Evolutionary conservation across 1,140 invertebrate species (phyloP).

Genomic region (Drosophila ogumai): DNA sequence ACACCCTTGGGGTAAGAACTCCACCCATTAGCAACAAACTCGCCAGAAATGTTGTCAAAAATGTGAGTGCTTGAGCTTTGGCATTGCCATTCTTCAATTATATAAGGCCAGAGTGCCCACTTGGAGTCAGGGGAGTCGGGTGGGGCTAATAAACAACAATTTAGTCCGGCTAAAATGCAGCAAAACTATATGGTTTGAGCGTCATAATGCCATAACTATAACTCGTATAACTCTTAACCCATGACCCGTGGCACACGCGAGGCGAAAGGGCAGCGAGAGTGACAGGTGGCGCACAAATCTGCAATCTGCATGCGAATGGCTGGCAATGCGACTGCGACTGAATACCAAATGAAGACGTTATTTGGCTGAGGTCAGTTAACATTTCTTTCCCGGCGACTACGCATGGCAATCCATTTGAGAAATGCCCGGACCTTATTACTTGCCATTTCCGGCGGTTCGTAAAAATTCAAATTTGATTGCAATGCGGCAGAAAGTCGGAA

Average conservation of each 20-base stretch:
- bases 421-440: constrained; percentile 57
- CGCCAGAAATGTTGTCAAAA: constrained; percentile 62
- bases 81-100: constrained; percentile 27
- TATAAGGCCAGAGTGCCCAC: constrained; percentile 17
- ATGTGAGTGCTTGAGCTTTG: constrained; percentile 50
- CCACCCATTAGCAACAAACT: constrained; percentile 13
- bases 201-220: constrained; percentile 40
- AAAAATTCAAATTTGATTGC: constrained; percentile 83
- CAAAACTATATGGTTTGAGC: constrained; percentile 70
- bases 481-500: constrained; percentile 70
- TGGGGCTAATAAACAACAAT: constrained; percentile 63
- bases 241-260: constrained; percentile 60
- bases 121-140: not conserved
- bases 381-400: constrained; percentile 20
- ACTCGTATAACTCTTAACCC: constrained; percentile 27
- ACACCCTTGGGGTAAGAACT: not conserved
- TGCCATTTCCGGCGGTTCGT: constrained; percentile 68
- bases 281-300: constrained; percentile 64
- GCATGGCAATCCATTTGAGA: constrained; percentile 49
- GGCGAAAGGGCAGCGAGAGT: constrained; percentile 41
- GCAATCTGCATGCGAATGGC: constrained; percentile 54
- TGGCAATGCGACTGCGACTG: constrained; percentile 31
- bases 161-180: constrained; percentile 66
- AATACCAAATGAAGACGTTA: constrained; percentile 49
- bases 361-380: constrained; percentile 37